Base-by-base conservation (phyloP, 2,797 vertebrate genomes). In the Gambusia yucatana region DNA sequence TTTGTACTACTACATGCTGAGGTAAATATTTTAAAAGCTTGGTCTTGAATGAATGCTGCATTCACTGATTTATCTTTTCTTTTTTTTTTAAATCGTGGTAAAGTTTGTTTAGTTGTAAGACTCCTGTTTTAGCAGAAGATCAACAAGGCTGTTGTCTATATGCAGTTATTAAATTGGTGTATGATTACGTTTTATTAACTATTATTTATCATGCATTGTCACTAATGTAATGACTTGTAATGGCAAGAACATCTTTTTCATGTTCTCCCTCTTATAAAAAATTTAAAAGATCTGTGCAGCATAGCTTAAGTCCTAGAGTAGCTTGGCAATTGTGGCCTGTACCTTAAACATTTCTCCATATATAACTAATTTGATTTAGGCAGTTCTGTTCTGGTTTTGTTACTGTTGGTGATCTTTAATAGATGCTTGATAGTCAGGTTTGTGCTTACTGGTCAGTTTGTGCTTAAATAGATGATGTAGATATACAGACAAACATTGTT, bases 101-200 rank as follows among this genome's bases (percentile, higher is more conserved):
- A 89, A 86, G 80, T 90, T 83, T 82, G 80, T 85, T 84, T 83
- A 57, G 87, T 87, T 82, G 63, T 80, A 81, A 85, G 77, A 91
- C 84, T 89, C 78, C 82, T 90, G 87, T 91, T 87, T 80, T 87
- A 81, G 69, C 86, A 86, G 81, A 79, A 88, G 82, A 90, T 82
- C 89, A 72, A 79, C 41, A 80, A 83, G 88, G 84, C 86, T 82
- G 78, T 85, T 84, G 77, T 90, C 88, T 81, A 77, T 86, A 88
- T 88, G 93, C 91, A 92, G 93, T 93, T 69, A 67, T 30, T 81
- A 73, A 87, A 80, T 70, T 89, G n/a, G 77, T 82, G 78, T 73
- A 33, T 72, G 52, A 72, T 82, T 63, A 55, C 70, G 65, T 33
- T 61, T 76, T 63, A 33, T n/a, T 52, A 76, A 33, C 41, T 76